Evolutionary conservation across 2,888 invertebrate species (phyloP).

Genomic region (Orchesellides sinensis): DNA sequence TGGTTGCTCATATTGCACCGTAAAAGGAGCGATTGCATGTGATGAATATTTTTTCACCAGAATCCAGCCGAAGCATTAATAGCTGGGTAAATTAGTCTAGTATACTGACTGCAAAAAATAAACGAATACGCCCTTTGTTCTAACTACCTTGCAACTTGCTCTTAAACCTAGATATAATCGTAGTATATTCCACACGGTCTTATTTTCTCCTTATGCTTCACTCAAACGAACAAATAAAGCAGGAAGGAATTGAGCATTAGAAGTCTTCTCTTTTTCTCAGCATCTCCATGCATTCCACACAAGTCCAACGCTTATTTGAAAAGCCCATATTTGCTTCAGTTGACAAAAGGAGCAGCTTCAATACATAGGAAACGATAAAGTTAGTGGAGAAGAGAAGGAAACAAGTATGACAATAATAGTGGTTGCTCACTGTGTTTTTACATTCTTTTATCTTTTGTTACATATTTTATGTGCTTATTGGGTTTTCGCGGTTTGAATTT

Average conservation of each 20-base stretch:
- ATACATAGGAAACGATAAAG: slow-evolving; percentile 47
- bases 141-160: slow-evolving; percentile 43
- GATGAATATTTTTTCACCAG: slow-evolving; percentile 29
- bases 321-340: slow-evolving; percentile 31
- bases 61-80: slow-evolving; percentile 48
- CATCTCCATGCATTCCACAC: neutral
- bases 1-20: slow-evolving; percentile 40
- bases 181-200: too few species aligned
- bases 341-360: slow-evolving; percentile 52
- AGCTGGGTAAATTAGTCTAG: slow-evolving; percentile 52
- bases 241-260: too few species aligned
- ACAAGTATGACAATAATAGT: slow-evolving; percentile 64
- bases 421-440: slow-evolving; percentile 51
- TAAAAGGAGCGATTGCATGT: slow-evolving; percentile 53
- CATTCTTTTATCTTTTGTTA: slow-evolving; percentile 35
- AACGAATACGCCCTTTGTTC: slow-evolving; percentile 62
- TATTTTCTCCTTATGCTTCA: too few species aligned
- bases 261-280: too few species aligned
- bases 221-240: too few species aligned
- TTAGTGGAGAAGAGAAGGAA: slow-evolving; percentile 51
- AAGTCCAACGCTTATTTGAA: neutral
- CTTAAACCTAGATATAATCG: too few species aligned
- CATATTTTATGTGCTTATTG: slow-evolving; percentile 39
- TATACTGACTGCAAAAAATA: slow-evolving; percentile 28
- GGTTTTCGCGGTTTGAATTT: slow-evolving; percentile 16